phyloP scores from a whole-genome alignment of 1,140 invertebrate species.

The Neodiprion pinetum region DNA sequence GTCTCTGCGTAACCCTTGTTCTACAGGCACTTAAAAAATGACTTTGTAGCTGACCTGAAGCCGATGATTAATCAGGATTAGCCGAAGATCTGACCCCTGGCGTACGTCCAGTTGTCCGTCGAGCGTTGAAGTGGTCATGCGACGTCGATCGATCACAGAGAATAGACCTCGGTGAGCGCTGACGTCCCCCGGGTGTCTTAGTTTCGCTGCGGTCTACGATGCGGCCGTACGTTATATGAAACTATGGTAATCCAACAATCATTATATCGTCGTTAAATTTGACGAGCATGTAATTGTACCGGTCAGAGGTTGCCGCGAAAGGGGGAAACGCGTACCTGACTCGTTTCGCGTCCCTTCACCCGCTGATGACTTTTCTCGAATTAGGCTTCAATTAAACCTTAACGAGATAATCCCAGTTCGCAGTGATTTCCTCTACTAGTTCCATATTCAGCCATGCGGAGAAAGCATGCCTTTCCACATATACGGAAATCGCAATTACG shows the following conservation, averaged over 20 bases:
- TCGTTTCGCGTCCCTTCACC: not conserved
- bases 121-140: conserved; percentile 32
- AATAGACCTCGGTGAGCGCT: conserved; percentile 10
- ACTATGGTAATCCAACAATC: conserved; percentile 35
- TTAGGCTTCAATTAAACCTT: not conserved
- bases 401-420: not conserved
- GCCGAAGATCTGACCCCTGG: conserved; percentile 36
- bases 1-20: conserved; percentile 12
- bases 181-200: conserved; percentile 26
- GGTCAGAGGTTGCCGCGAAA: conserved; percentile 25
- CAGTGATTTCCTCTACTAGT: too few relatives aligned
- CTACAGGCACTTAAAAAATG: conserved; percentile 3
- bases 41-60: conserved; percentile 8
- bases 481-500: too few relatives aligned
- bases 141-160: conserved; percentile 47
- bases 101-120: conserved; percentile 6
- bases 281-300: conserved; percentile 50
- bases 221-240: not conserved
- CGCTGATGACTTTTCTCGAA: conserved; percentile 1
- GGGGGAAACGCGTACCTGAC: not conserved
- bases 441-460: too few relatives aligned
- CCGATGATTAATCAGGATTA: conserved; percentile 54
- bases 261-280: conserved; percentile 55
- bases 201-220: not conserved
- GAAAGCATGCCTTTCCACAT: too few relatives aligned